Evolutionary conservation across 2,797 vertebrate genomes (phyloP).

Genomic region (Pseudochirops cupreus): DNA sequence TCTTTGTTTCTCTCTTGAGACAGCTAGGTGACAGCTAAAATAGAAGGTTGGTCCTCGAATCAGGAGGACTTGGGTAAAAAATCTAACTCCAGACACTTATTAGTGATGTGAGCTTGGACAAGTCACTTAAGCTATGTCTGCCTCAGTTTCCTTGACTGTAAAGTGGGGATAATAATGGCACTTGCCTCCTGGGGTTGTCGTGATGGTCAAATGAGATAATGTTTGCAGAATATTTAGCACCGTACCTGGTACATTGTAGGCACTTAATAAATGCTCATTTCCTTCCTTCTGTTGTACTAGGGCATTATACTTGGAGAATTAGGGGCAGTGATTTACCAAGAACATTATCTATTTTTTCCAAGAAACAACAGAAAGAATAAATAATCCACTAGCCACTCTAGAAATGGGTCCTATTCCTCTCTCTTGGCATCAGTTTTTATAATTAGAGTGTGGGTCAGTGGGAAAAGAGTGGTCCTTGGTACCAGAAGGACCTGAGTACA

Average conservation of each 20-base stretch:
- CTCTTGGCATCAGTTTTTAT: background rate
- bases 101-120: background rate
- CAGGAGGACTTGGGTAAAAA: background rate
- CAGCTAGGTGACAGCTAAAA: background rate
- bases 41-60: background rate
- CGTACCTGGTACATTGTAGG: background rate
- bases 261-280: background rate
- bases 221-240: background rate
- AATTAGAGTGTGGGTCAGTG: background rate
- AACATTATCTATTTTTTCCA: background rate
- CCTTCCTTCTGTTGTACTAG: background rate
- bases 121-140: background rate
- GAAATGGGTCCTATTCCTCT: background rate
- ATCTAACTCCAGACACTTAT: background rate
- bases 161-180: background rate
- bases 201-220: background rate
- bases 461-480: background rate
- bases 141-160: background rate
- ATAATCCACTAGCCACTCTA: background rate
- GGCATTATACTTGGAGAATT: background rate
- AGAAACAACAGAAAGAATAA: background rate
- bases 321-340: background rate
- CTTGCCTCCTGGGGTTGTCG: background rate
- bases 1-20: background rate
- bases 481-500: background rate